Evolutionary conservation across 2,113 vertebrate genomes (phyloP).

Genomic region (Tretioscincus oriximinensis): DNA sequence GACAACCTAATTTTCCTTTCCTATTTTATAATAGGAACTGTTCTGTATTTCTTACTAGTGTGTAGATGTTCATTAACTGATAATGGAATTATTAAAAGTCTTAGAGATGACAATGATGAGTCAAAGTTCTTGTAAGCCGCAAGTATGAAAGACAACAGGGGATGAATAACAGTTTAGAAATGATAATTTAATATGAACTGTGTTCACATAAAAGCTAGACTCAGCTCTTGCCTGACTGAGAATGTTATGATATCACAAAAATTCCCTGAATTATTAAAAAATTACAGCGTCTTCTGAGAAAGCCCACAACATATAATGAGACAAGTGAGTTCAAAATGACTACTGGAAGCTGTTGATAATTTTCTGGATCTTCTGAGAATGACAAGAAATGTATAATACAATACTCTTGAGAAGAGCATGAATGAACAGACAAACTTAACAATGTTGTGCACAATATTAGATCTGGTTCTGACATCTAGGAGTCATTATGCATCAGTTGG

Average conservation of each 20-base stretch:
- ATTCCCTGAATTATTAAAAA: slow-evolving; percentile 8
- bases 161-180: slow-evolving; percentile 4
- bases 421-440: neutral
- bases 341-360: slow-evolving; percentile 23
- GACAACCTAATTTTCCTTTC: slow-evolving; percentile 37
- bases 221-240: neutral
- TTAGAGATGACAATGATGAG: neutral
- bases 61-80: slow-evolving; percentile 16
- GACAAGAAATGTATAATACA: neutral
- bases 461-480: neutral
- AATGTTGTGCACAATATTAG: neutral
- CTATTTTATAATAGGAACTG: slow-evolving; percentile 24
- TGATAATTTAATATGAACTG: slow-evolving; percentile 1
- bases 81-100: neutral
- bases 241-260: slow-evolving; percentile 22
- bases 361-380: slow-evolving; percentile 37
- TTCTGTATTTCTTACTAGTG: slow-evolving; percentile 39
- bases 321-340: slow-evolving; percentile 27
- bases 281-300: slow-evolving; percentile 22
- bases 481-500: no score
- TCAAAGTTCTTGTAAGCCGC: slow-evolving; percentile 32
- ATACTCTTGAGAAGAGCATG: neutral
- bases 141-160: neutral
- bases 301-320: slow-evolving; percentile 22
- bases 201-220: neutral